Evolutionary conservation across 1,140 invertebrate genomes (phyloP), one percentile per base, ranked within the genome.

Genomic region (Drosophila prosaltans): DNA sequence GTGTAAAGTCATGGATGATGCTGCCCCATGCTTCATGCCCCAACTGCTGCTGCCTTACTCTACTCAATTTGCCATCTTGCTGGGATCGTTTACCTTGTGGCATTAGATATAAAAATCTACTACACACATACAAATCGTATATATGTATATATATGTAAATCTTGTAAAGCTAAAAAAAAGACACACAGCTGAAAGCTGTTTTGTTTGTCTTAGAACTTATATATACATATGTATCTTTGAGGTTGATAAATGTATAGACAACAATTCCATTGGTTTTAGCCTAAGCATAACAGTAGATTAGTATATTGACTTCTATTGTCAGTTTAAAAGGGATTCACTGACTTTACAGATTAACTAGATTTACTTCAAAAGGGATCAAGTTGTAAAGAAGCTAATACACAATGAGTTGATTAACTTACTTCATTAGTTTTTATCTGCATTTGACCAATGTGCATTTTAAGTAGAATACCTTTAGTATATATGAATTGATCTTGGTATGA

Each of bases 1-100:
- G 83, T 86, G 83, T 89, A 83, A 88, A 83, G 79, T 88, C 80
- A 89, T 83, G 80, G 65, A 66, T 41, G 48, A 41, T 62, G 57
- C 57, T 59, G 57, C 57, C 72, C 36, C 59, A 48, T 39, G 54
- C 70, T 61, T 39, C 62, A 61, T 73, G 72, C 70, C 61, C 73
- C 74, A 75, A 74, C 74, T 43, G 72, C 74, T 24, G 21, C 21
- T 51, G 6, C 45, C 21, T 21, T 21, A 16, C 45, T 74, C 65
- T 57, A 62, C 62, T 65, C 75, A 71, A 74, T 74, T 78, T 78
- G 72, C 72, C 72, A 74, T 66, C 67, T 60, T 43, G 36, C 65
- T 78, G 66, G 74, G 62, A 68, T 51, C 45, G 45, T 72, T 86
- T 86, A 82, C 74, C 68, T 67, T 80, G 66, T 77, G 54, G 69